phyloP scores from a whole-genome alignment of 2,888 invertebrate genomes.

The Orgyia antiqua region DNA sequence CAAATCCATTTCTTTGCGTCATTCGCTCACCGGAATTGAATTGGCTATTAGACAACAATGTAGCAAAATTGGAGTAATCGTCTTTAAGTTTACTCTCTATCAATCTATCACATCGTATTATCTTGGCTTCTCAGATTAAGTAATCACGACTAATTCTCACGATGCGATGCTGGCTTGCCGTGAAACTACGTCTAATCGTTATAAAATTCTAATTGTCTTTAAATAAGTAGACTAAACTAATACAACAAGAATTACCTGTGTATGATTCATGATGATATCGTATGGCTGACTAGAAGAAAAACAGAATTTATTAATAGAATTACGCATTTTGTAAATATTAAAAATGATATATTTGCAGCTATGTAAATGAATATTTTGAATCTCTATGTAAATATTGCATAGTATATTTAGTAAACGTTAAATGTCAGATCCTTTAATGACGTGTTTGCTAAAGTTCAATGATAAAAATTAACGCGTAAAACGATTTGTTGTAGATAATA shows the following conservation, averaged over 20 bases:
- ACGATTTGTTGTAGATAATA: too few relatives aligned
- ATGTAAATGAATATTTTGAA: too few relatives aligned
- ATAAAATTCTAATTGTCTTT: constrained; percentile 38
- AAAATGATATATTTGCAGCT: too few relatives aligned
- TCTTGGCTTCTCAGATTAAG: constrained; percentile 41
- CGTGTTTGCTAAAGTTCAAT: constrained; percentile 13
- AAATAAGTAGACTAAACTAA: constrained; percentile 19
- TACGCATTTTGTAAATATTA: too few relatives aligned
- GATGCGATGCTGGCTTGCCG: constrained; percentile 20
- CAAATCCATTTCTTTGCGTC: constrained; percentile 36
- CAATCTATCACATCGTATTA: constrained; percentile 25
- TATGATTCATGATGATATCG: too few relatives aligned
- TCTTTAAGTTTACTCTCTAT: constrained; percentile 27
- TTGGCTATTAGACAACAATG: constrained; percentile 27
- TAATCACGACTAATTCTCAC: constrained; percentile 46
- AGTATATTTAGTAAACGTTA: too few relatives aligned
- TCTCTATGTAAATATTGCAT: too few relatives aligned
- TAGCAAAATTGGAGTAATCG: constrained; percentile 38
- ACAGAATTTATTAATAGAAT: too few relatives aligned
- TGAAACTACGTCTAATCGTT: constrained; percentile 26
- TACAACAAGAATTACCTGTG: too few relatives aligned
- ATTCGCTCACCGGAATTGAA: constrained; percentile 31
- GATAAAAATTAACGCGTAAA: constrained; percentile 5
- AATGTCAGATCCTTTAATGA: too few relatives aligned
- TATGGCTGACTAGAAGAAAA: too few relatives aligned